These are phyloP conservation scores for Pygoscelis antarcticus DNA, from an alignment of 2,113 vertebrate species.

Conservation along the genomic window DNA sequence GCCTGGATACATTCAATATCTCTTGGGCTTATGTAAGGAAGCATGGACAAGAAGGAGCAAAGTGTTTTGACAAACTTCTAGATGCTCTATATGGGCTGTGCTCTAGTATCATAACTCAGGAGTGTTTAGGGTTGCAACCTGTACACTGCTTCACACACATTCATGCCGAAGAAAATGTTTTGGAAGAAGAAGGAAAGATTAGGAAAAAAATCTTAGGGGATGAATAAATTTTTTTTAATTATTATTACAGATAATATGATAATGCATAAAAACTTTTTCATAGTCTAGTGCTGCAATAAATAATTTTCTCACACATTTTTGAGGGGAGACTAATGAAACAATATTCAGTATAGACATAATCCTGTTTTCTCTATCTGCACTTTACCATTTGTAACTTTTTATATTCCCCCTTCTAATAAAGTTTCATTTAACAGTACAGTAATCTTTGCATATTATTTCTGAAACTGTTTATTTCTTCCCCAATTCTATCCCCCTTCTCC, in stretches of 20 bases:
- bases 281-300: not conserved
- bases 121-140: not conserved
- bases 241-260: not conserved
- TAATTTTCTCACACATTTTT: not conserved
- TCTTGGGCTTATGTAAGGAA: not conserved
- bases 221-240: not conserved
- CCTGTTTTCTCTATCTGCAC: fast-evolving
- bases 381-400: not conserved
- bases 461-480: not conserved
- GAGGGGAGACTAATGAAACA: not conserved
- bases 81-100: fast-evolving
- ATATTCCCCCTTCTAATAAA: not conserved
- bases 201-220: not conserved
- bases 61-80: not conserved
- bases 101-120: not conserved
- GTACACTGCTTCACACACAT: not conserved
- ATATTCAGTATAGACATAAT: not conserved
- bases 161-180: not conserved
- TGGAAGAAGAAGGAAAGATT: not conserved
- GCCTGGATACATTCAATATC: not conserved
- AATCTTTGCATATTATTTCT: not conserved
- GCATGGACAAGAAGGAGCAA: fast-evolving
- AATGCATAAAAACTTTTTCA: not conserved
- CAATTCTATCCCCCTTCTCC: not conserved
- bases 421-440: not conserved